Evolutionary conservation across 2,797 vertebrate genomes (phyloP), one percentile per base, ranked within the genome.

Genomic region (Nyctibius grandis): DNA sequence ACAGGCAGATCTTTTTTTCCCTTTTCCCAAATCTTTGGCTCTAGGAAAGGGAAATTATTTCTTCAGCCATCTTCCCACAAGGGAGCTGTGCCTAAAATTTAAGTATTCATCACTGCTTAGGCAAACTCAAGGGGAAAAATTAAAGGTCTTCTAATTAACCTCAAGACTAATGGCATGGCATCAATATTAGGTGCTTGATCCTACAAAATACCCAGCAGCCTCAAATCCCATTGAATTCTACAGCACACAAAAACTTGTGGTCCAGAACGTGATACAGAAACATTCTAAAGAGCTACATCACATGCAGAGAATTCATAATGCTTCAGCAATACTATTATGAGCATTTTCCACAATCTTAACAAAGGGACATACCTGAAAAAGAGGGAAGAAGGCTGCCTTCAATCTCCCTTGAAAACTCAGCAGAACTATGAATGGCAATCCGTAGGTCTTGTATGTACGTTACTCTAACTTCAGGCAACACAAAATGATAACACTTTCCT

Each of bases 101-200:
- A 60, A 64, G 69, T 64, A 67, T 44, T 81, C 44, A 77, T 42
- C 67, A 45, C 44, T 84, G 44, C 33, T 67, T 11, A 42, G 77
- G 44, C 29, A 94, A 87, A 79, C 51, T 91, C 59, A 56, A 57
- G 45, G 31, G 45, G 15, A 38, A 77, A 48, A 95, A 78, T 63
- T 42, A 57, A 85, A 91, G 63, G 61, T 84, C 50, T 95, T 80
- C 51, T 54, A 84, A 50, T 87, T 91, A 96, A 94, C 44, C 42
- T 86, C n/a, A 60, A 76, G 56, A 79, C 63, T 67, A 87, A 91
- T 15, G 33, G 68, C 59, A 53, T 0, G 4, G 74, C 67, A 95
- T 64, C 80, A 64, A 2, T 72, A 91, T 61, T 25, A 51, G 42
- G 44, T 53, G 34, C 40, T 79, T 79, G 42, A 87, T 67, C 67